These are phyloP conservation scores for Heloderma charlesbogerti DNA, from an alignment of 2,113 vertebrate genomes.

Conservation along the genomic window DNA sequence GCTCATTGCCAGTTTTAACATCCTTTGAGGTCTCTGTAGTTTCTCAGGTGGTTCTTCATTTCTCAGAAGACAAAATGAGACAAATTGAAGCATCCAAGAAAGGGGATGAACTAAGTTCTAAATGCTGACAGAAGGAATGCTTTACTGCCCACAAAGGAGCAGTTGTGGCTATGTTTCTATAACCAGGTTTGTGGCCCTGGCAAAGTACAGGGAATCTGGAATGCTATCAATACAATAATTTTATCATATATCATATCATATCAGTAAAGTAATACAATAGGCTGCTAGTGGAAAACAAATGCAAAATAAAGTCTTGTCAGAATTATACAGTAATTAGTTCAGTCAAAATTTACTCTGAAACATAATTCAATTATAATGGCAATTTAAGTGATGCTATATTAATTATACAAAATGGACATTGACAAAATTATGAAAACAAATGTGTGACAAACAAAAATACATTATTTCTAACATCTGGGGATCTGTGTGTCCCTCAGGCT, in stretches of 20 bases:
- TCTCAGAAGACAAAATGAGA: constrained; percentile 11
- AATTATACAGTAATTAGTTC: constrained; percentile 9
- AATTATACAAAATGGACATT: not conserved
- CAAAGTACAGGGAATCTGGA: constrained; percentile 47
- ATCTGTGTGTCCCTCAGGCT: not conserved
- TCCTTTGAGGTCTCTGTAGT: not conserved
- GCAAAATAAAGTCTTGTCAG: not conserved
- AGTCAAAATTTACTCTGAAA: constrained; percentile 12
- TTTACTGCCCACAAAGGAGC: constrained; percentile 63
- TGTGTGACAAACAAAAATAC: not conserved
- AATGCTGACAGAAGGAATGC: constrained; percentile 38
- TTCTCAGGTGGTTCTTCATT: not conserved
- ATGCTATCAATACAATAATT: constrained; percentile 39
- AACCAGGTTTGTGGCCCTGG: constrained; percentile 64
- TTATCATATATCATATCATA: constrained; percentile 23
- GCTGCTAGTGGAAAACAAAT: constrained; percentile 17
- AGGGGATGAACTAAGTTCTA: too few species aligned
- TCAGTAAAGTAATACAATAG: constrained; percentile 18
- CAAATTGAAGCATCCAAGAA: constrained; percentile 15
- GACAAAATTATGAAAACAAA: not conserved
- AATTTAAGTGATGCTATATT: constrained; percentile 1
- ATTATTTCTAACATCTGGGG: not conserved
- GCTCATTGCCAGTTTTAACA: not conserved
- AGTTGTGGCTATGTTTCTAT: constrained; percentile 63
- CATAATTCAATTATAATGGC: not conserved